Conservation (phyloP, 2,797 vertebrate species). For the Thaleichthys pacificus region DNA sequence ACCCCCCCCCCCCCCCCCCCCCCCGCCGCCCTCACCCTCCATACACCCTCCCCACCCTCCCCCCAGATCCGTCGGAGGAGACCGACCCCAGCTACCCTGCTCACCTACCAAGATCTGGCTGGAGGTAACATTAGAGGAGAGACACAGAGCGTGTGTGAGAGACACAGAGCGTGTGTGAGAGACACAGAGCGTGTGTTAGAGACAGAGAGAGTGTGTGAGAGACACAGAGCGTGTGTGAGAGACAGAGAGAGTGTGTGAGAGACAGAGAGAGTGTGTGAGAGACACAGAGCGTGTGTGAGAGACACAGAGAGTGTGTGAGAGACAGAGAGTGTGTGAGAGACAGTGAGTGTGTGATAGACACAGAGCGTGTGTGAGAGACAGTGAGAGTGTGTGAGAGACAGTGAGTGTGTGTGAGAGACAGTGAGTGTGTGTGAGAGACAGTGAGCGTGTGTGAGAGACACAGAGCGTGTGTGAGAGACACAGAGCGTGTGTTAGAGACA, state of each 20-base stretch:
- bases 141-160: slow-evolving; percentile 17
- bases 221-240: background rate
- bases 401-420: too few relatives aligned
- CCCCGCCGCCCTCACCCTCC: background rate
- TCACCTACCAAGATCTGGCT: slow-evolving; percentile 79
- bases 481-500: slow-evolving; percentile 16
- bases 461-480: too few relatives aligned
- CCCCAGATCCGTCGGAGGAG: slow-evolving; percentile 82
- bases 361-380: too few relatives aligned
- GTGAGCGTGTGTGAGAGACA: too few relatives aligned
- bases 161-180: slow-evolving; percentile 39
- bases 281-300: too few relatives aligned
- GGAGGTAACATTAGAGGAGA: slow-evolving; percentile 34
- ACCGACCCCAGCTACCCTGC: slow-evolving; percentile 81
- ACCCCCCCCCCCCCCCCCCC: too few relatives aligned
- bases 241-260: background rate
- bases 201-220: too few relatives aligned
- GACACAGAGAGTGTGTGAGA: background rate
- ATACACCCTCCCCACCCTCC: slow-evolving; percentile 3
- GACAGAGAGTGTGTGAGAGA: too few relatives aligned
- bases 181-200: slow-evolving; percentile 17
- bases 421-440: too few relatives aligned
- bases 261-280: background rate
- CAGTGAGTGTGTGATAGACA: too few relatives aligned
- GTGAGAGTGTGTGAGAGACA: too few relatives aligned